phyloP scores from a whole-genome alignment of 2,888 invertebrate genomes.

The Empis stercorea region DNA sequence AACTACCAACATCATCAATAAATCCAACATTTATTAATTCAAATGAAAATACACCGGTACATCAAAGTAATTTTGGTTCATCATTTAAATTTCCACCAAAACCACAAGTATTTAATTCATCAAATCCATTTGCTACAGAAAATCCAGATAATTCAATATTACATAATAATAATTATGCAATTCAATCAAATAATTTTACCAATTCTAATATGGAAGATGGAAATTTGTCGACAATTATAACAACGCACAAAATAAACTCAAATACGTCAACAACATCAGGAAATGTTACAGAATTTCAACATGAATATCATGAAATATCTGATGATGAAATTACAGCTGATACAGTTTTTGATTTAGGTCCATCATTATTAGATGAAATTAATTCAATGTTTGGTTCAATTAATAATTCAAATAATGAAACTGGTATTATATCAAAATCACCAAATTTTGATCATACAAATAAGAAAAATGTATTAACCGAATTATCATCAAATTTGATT shows the following conservation, averaged over 20 bases:
- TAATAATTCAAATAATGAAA: conserved; percentile 25
- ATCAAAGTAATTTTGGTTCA: conserved; percentile 23
- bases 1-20: conserved; percentile 25
- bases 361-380: conserved; percentile 81
- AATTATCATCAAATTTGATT: conserved; percentile 41
- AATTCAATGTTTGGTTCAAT: conserved; percentile 69
- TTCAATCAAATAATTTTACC: conserved; percentile 23
- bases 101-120: conserved; percentile 16
- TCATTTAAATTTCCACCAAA: conserved; percentile 29
- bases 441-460: conserved; percentile 43
- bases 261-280: conserved; percentile 17
- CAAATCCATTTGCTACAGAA: conserved; percentile 31
- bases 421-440: conserved; percentile 6
- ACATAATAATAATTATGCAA: conserved; percentile 33
- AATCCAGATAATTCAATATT: conserved; percentile 8
- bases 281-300: conserved; percentile 36
- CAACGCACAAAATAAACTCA: not conserved
- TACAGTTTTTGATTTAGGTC: conserved; percentile 60
- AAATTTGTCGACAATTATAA: conserved; percentile 4
- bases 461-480: conserved; percentile 54
- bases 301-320: conserved; percentile 74
- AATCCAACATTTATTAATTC: conserved; percentile 35
- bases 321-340: conserved; percentile 50
- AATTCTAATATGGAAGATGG: conserved; percentile 20
- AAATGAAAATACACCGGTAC: conserved; percentile 34